Conservation (phyloP, 2,888 invertebrate species). For the Patella ulyssiponensis region DNA sequence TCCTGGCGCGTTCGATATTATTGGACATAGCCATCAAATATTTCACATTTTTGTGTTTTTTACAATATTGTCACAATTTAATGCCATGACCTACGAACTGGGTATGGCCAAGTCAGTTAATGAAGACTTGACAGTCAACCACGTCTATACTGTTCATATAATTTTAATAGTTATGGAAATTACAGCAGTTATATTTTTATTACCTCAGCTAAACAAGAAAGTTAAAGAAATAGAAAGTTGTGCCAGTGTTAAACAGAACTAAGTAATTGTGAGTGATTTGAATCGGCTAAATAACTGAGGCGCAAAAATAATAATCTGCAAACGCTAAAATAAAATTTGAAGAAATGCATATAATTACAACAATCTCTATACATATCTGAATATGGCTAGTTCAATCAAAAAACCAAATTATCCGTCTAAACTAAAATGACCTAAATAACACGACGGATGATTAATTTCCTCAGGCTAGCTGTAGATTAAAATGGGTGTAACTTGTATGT, state of each 20-base stretch:
- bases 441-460: no score
- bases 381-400: no score
- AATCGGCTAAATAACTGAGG: no score
- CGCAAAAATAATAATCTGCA: no score
- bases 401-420: no score
- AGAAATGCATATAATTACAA: no score
- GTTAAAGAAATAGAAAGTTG: neutral
- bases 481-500: no score
- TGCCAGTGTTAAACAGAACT: neutral
- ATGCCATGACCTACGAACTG: neutral
- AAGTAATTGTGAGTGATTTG: neutral
- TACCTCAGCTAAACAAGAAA: neutral
- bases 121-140: neutral
- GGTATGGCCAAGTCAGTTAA: neutral
- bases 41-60: constrained; percentile 30
- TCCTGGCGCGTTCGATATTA: constrained; percentile 46
- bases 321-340: no score
- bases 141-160: neutral
- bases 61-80: neutral
- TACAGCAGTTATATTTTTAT: neutral
- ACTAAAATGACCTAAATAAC: no score
- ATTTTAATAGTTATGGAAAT: neutral
- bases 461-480: no score
- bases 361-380: no score
- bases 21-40: constrained; percentile 41